Conservation (phyloP, 2,113 vertebrate species). For the Lepidothrix coronata region DNA sequence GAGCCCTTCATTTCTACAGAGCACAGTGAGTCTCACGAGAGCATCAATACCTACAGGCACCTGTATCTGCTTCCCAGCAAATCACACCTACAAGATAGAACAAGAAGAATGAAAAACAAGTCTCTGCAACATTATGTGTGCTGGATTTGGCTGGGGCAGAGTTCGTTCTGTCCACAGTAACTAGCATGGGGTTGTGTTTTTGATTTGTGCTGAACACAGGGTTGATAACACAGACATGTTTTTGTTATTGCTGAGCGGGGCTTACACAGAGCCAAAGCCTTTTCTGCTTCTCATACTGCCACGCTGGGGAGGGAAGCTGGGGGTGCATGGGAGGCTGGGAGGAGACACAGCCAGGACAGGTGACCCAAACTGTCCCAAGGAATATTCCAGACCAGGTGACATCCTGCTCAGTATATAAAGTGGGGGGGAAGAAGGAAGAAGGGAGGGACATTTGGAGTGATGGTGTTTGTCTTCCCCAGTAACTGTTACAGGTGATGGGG, state of each 20-base stretch:
- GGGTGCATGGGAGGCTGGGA: accelerated
- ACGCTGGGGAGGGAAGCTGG: accelerated
- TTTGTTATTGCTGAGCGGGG: background rate
- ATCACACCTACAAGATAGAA: background rate
- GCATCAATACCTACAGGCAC: background rate
- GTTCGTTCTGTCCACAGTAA: background rate
- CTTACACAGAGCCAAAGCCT: background rate
- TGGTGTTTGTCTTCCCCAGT: background rate
- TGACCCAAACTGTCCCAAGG: background rate
- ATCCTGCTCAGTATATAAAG: background rate
- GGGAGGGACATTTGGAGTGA: background rate
- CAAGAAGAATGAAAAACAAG: background rate
- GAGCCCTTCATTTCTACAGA: background rate
- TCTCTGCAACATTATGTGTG: background rate
- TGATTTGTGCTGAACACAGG: background rate
- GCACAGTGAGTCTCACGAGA: background rate
- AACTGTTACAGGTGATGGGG: background rate
- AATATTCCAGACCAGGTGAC: background rate
- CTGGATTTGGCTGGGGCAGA: background rate
- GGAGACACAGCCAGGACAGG: background rate
- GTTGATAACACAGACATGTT: accelerated
- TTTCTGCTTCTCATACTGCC: accelerated
- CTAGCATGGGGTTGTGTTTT: background rate
- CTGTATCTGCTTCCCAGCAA: background rate
- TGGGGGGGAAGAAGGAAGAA: background rate